Evolutionary conservation across 2,797 vertebrate genomes (phyloP).

Genomic region (Protonibea diacanthus): DNA sequence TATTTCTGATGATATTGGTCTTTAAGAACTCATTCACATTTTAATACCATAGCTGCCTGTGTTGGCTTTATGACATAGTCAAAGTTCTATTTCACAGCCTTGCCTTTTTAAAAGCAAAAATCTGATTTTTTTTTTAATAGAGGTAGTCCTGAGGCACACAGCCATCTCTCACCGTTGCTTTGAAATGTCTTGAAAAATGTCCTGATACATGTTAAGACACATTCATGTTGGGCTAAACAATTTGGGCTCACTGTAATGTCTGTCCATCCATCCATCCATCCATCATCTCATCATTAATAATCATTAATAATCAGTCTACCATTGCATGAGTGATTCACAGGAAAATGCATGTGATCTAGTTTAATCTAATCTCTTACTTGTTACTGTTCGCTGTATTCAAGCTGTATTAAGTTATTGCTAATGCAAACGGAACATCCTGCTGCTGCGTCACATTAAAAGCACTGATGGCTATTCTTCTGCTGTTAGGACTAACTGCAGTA

Average conservation of each 20-base stretch:
- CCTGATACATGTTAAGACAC: not conserved
- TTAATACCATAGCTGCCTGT: not conserved
- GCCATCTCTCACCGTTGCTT: not conserved
- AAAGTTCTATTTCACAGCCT: not conserved
- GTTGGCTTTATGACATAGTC: not conserved
- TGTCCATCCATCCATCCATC: no score
- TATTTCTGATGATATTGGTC: not conserved
- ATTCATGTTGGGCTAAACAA: not conserved
- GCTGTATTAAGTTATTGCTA: not conserved
- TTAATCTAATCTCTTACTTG: not conserved
- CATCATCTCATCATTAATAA: no score
- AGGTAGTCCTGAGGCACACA: not conserved
- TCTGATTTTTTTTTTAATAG: not conserved
- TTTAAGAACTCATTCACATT: constrained; percentile 16
- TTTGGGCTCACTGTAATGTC: no score
- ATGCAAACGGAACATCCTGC: not conserved
- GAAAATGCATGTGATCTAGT: not conserved
- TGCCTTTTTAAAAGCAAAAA: not conserved
- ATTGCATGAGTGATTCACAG: not conserved
- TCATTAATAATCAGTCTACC: no score
- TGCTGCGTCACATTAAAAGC: not conserved
- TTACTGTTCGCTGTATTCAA: not conserved
- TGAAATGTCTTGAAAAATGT: constrained; percentile 4
- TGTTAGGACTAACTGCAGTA: not conserved
- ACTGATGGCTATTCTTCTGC: not conserved